phyloP scores from a whole-genome alignment of 2,797 vertebrate genomes.

The Somateria mollissima region DNA sequence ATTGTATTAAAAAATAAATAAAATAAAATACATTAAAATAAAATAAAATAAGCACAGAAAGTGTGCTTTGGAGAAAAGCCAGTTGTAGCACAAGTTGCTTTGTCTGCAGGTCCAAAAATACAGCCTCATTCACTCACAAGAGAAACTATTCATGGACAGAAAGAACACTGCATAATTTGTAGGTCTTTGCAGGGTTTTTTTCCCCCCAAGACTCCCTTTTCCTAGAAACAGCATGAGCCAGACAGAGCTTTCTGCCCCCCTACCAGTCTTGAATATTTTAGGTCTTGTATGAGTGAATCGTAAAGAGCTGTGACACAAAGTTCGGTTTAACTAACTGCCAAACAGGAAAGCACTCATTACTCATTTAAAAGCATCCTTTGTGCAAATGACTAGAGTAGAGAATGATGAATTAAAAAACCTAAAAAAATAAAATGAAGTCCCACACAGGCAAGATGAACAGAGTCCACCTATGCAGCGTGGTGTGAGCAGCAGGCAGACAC shows the following conservation, averaged over 20 bases:
- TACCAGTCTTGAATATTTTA: slow-evolving; percentile 49
- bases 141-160: slow-evolving; percentile 36
- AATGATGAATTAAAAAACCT: background rate
- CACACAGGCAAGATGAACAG: background rate
- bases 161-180: slow-evolving; percentile 49
- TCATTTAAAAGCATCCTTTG: slow-evolving; percentile 45
- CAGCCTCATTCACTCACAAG: slow-evolving; percentile 30
- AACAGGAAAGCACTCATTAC: slow-evolving; percentile 64
- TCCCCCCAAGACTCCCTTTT: slow-evolving; percentile 7
- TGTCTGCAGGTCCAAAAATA: slow-evolving; percentile 27
- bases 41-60: background rate
- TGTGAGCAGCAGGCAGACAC: slow-evolving; percentile 6
- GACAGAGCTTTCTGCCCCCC: slow-evolving; percentile 46
- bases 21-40: background rate
- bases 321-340: slow-evolving; percentile 48
- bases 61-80: slow-evolving; percentile 27
- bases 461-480: background rate
- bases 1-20: background rate
- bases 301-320: slow-evolving; percentile 53
- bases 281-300: slow-evolving; percentile 47
- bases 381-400: slow-evolving; percentile 21
- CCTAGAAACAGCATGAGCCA: slow-evolving; percentile 60
- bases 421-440: background rate
- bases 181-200: slow-evolving; percentile 6
- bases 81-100: slow-evolving; percentile 39